Percentiles rank a stretch among this genome's conserved stretches.
phyloP scores from a whole-genome alignment of 2,113 vertebrate genomes.

The Labrus mixtus region DNA sequence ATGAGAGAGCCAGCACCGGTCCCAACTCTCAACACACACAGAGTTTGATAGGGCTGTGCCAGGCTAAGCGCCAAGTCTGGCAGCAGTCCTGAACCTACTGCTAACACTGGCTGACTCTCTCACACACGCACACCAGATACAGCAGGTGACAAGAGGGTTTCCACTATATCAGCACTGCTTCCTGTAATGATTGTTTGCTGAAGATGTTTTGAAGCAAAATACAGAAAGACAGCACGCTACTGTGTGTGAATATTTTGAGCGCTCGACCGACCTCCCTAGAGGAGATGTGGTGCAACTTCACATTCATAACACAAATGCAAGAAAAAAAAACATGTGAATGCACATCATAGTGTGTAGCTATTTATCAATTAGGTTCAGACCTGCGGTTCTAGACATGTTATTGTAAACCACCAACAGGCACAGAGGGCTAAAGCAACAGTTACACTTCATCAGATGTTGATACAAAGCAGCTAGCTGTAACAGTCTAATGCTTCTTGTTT shows the following conservation, averaged over 20 bases:
- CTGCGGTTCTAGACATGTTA: too few relatives aligned
- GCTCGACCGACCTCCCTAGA: too few relatives aligned
- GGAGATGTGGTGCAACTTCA: too few relatives aligned
- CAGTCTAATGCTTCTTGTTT: too few relatives aligned
- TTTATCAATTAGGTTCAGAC: too few relatives aligned
- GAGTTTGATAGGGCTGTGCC: conserved; percentile 47
- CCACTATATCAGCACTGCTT: conserved; percentile 5
- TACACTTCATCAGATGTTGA: too few relatives aligned
- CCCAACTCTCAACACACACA: conserved; percentile 45
- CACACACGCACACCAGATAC: neutral
- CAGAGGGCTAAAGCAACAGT: neutral
- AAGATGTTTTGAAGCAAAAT: neutral
- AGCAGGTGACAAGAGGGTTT: conserved; percentile 18
- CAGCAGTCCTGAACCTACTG: conserved; percentile 44
- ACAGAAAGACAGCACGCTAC: too few relatives aligned
- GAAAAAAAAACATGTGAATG: neutral
- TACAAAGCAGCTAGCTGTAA: too few relatives aligned
- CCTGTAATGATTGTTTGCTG: neutral
- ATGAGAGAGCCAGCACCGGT: conserved; percentile 65
- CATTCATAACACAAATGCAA: too few relatives aligned
- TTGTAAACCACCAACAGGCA: neutral
- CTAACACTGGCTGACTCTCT: conserved; percentile 20
- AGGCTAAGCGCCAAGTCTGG: conserved; percentile 62
- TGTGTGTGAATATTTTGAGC: too few relatives aligned
- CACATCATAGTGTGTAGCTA: too few relatives aligned